These are phyloP conservation scores for Magallana angulata DNA, from an alignment of 1,140 invertebrate genomes.

Conservation along the genomic window DNA sequence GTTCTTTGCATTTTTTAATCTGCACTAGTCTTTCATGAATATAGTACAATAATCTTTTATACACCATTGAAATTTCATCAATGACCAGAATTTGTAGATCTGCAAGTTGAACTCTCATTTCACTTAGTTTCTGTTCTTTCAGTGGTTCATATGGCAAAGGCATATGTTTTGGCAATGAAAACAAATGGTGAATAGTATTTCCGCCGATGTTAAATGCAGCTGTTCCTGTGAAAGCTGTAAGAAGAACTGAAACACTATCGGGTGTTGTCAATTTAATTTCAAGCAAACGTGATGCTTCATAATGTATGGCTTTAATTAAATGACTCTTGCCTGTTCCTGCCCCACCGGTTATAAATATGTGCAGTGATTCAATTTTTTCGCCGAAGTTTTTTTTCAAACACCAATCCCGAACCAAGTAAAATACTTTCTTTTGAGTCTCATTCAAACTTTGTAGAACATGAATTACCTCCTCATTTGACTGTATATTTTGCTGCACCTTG, in stretches of 20 bases:
- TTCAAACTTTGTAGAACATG: slow-evolving; percentile 36
- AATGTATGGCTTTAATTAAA: slow-evolving; percentile 30
- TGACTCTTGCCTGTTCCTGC: slow-evolving; percentile 45
- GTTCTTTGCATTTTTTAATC: slow-evolving; percentile 43
- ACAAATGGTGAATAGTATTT: slow-evolving; percentile 34
- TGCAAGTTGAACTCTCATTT: slow-evolving; percentile 11
- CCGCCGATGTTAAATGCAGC: slow-evolving; percentile 55
- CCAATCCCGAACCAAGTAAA: slow-evolving; percentile 21
- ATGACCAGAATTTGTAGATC: slow-evolving; percentile 37
- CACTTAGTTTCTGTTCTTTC: neutral
- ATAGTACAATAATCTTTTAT: slow-evolving; percentile 47
- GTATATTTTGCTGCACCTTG: neutral
- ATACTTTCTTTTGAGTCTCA: slow-evolving; percentile 20
- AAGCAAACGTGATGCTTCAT: slow-evolving; percentile 49
- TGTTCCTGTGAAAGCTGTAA: slow-evolving; percentile 47
- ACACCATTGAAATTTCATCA: too few relatives aligned
- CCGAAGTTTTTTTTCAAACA: slow-evolving; percentile 11
- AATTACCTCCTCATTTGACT: neutral
- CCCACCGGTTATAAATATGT: slow-evolving; percentile 39
- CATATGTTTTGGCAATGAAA: neutral
- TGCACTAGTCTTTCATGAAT: slow-evolving; percentile 42
- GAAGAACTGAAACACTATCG: slow-evolving; percentile 41
- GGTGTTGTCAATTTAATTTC: neutral
- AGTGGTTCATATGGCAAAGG: too few relatives aligned
- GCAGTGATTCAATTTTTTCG: slow-evolving; percentile 41